A percentile compares a stretch with the other conserved stretches of the same genome.
These are phyloP conservation scores for Ornithorhynchus anatinus DNA, from an alignment of 2,113 vertebrate genomes.

Conservation along the genomic window DNA sequence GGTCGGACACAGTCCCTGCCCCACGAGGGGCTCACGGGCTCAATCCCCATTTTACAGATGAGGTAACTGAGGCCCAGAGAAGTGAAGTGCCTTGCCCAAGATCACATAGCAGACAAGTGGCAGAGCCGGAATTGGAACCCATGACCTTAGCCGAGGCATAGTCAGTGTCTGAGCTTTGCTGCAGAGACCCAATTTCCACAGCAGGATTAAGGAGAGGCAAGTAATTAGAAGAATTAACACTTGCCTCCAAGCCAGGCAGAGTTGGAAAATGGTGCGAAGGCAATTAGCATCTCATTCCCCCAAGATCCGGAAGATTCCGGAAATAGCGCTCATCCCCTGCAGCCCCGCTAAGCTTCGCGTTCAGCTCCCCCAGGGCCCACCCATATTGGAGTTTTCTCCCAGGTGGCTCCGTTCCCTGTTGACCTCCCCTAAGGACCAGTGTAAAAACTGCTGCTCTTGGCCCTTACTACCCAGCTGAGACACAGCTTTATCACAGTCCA, in stretches of 20 bases:
- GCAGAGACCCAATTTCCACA: neutral
- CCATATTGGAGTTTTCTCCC: neutral
- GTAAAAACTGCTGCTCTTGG: neutral
- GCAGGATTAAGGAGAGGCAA: neutral
- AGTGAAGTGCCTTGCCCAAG: no score
- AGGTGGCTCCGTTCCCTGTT: neutral
- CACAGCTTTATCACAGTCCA: slow-evolving; percentile 14
- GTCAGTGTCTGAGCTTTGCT: slow-evolving; percentile 10
- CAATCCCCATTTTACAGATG: no score
- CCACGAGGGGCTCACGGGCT: no score
- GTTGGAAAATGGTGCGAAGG: fast-evolving
- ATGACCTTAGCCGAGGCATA: no score
- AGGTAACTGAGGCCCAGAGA: no score
- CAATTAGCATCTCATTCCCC: neutral
- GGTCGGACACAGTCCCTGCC: no score
- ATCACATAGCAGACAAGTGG: no score
- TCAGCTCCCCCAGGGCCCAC: neutral
- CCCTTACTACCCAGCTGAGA: neutral
- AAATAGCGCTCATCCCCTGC: fast-evolving
- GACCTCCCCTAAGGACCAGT: no score
- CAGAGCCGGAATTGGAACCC: no score
- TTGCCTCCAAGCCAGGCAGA: neutral
- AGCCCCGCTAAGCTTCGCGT: neutral
- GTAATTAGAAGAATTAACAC: neutral
- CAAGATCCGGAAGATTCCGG: fast-evolving